A percentile compares a stretch with the other conserved stretches of the same genome.
Conservation (phyloP, 1,140 invertebrate genomes). For the Aphelinus certus region DNA sequence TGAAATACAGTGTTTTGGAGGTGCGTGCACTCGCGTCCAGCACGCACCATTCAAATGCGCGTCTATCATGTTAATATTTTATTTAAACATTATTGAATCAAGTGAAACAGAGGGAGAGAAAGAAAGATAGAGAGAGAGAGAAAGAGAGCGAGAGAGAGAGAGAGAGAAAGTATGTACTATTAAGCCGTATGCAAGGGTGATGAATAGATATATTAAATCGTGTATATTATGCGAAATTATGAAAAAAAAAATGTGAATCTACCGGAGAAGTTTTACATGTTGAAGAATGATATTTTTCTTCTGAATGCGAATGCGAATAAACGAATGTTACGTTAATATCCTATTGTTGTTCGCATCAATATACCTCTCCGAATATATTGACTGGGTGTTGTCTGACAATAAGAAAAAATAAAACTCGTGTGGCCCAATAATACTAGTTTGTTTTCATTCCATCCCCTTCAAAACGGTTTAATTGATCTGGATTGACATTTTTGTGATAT, state of each 20-base stretch:
- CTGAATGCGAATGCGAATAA: slow-evolving; percentile 28
- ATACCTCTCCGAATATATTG: slow-evolving; percentile 33
- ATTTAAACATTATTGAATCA: slow-evolving; percentile 26
- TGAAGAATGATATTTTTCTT: slow-evolving; percentile 31
- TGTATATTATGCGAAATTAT: slow-evolving; percentile 18
- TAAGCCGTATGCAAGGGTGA: slow-evolving; percentile 23
- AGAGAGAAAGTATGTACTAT: slow-evolving; percentile 28
- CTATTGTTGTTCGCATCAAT: slow-evolving; percentile 25
- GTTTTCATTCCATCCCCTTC: neutral
- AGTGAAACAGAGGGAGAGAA: slow-evolving; percentile 15
- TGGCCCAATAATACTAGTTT: slow-evolving; percentile 41
- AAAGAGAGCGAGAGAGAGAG: too few relatives aligned
- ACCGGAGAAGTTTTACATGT: slow-evolving; percentile 24
- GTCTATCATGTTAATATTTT: slow-evolving; percentile 40
- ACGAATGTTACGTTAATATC: slow-evolving; percentile 16
- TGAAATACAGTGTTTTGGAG: slow-evolving; percentile 20
- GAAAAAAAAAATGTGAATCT: slow-evolving; percentile 16
- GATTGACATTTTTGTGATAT: too few relatives aligned
- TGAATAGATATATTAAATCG: slow-evolving; percentile 12
- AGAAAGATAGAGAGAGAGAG: too few relatives aligned
- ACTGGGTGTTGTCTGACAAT: slow-evolving; percentile 54
- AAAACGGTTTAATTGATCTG: neutral
- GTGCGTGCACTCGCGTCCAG: slow-evolving; percentile 16
- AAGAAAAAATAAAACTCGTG: slow-evolving; percentile 51
- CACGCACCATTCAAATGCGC: slow-evolving; percentile 15